A percentile compares a stretch with the other conserved stretches of the same genome.
phyloP scores from a whole-genome alignment of 2,113 vertebrate species.

The Recurvirostra avosetta region DNA sequence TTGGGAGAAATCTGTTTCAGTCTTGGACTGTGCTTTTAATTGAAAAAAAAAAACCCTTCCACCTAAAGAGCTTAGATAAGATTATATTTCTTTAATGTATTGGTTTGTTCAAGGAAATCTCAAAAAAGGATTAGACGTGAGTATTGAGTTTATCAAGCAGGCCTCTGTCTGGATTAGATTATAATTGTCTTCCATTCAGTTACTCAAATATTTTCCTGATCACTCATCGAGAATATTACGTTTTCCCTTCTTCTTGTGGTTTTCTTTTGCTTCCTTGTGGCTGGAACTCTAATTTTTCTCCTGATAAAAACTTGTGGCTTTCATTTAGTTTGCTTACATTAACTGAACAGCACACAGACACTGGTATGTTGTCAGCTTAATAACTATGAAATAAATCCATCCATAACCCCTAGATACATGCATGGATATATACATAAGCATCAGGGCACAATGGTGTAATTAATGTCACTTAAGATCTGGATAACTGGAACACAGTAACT shows the following conservation, averaged over 20 bases:
- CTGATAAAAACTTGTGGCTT: conserved; percentile 5
- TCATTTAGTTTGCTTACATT: neutral
- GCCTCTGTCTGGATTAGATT: conserved; percentile 45
- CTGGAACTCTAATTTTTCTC: neutral
- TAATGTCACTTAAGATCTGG: neutral
- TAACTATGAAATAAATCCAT: neutral
- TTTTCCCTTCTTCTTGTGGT: conserved; percentile 36
- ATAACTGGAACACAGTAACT: neutral
- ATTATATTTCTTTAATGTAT: neutral
- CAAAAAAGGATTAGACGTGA: neutral
- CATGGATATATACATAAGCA: neutral
- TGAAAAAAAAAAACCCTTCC: neutral
- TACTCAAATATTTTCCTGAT: conserved; percentile 55
- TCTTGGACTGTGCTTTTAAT: neutral
- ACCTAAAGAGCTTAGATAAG: neutral
- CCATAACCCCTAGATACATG: neutral
- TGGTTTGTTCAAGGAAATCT: neutral
- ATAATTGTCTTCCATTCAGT: conserved; percentile 29
- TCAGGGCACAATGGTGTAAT: neutral
- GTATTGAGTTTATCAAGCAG: conserved; percentile 3
- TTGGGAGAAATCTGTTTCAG: neutral
- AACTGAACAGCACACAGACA: neutral
- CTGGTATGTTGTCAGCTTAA: neutral
- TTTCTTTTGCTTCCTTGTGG: neutral
- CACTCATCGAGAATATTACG: neutral